Conservation (phyloP, 37 sponge, comb jelly and placozoan genomes). For the Hexactinellida sp. region DNA sequence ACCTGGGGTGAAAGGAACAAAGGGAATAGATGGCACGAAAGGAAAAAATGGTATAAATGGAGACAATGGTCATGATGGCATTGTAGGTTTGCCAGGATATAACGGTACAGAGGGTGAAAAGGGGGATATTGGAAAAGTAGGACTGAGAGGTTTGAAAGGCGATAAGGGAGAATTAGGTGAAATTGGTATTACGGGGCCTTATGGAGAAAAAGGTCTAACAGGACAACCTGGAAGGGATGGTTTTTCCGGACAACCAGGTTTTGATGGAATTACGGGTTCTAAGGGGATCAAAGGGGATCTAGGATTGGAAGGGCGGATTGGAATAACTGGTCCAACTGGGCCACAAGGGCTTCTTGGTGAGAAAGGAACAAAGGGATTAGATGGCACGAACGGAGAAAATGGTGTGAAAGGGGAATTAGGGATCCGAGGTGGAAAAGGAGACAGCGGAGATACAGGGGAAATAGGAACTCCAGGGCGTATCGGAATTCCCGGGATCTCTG, state of each 20-base stretch:
- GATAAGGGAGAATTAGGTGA: neutral
- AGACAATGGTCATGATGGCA: neutral
- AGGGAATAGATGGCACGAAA: neutral
- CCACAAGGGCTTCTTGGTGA: neutral
- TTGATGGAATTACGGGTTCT: neutral
- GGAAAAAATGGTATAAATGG: neutral
- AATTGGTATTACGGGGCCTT: no score
- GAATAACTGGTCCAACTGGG: neutral
- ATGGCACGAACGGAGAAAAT: neutral
- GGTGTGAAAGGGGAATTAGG: neutral
- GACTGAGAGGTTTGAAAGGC: neutral
- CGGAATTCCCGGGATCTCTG: neutral
- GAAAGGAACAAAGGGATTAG: neutral
- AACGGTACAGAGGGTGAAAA: neutral
- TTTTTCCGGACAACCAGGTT: neutral
- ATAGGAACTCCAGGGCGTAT: neutral
- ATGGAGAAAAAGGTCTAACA: neutral
- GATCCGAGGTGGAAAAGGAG: neutral
- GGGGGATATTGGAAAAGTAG: neutral
- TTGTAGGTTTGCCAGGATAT: neutral
- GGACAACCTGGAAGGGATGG: no score
- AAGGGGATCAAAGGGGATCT: neutral
- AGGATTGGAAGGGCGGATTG: neutral
- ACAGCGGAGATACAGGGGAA: neutral
- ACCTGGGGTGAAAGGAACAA: neutral